Base-by-base conservation (phyloP, 2,888 invertebrate genomes). In the Netelia fuscicornis region DNA sequence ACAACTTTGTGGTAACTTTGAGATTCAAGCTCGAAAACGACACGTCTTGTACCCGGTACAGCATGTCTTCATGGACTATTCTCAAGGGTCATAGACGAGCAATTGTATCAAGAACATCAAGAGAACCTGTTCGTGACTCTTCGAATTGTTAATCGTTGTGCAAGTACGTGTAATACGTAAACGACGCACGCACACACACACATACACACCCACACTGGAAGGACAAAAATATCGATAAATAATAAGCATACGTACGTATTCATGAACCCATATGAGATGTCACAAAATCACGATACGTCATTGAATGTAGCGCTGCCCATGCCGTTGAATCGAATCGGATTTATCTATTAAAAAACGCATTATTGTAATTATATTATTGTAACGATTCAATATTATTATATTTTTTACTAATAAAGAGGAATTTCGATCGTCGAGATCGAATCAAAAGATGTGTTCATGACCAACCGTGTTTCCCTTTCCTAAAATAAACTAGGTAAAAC, bases 361-460 rank as follows among this genome's bases (percentile, higher is more conserved):
- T 89, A 89, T 84, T 91, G 90, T 91, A 90, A 89, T 89, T 90
- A 89, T 75, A 85, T 89, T 86, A 89, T 88, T 91, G 91, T 91
- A 91, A 91, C 88, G 90, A 92, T 90, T 85, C 85, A 64, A 85
- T 88, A 92, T 93, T 91, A 92, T 92, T 93, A 93, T 93, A 93
- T 93, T 93, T 93, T 93, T 93, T 93, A 93, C 92, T 90, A 93
- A 92, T 93, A 93, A 93, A 92, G 87, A 89, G 86, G 80, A 86
- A 78, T 86, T 87, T 89, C 87, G 76, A 56, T 72, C 37, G 82
- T 79, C 76, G 87, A 87, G 87, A 81, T 84, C 62, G 75, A 81
- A 81, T 5, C 37, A 79, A 56, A 84, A 81, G 67, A 70, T 30
- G 25, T 13, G 44, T 30, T 6, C 5, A 23, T 20, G 44, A 56